Percentiles rank a stretch among this genome's conserved stretches.
phyloP scores from a whole-genome alignment of 2,113 vertebrate species.

The Struthio camelus region DNA sequence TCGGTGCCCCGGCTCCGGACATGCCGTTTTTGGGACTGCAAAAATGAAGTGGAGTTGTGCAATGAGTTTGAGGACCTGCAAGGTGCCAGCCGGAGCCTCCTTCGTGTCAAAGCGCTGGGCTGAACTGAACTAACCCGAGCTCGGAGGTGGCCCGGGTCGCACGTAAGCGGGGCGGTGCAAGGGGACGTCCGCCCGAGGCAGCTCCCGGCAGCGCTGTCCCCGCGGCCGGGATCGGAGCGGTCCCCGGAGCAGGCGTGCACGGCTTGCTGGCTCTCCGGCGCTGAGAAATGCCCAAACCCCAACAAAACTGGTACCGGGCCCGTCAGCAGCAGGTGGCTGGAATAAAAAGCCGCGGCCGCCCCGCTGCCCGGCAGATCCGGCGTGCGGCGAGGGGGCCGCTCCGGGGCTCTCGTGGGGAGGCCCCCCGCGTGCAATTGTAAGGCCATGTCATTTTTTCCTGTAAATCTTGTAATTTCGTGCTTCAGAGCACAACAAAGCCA shows the following conservation, averaged over 20 bases:
- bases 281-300: background rate
- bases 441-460: slow-evolving; percentile 29
- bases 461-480: slow-evolving; percentile 78
- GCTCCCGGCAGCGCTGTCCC: too few species aligned
- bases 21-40: too few species aligned
- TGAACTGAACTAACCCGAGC: too few species aligned
- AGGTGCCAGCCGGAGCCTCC: background rate
- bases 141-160: too few species aligned
- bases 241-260: too few species aligned
- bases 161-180: too few species aligned
- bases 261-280: background rate
- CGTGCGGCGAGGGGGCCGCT: background rate
- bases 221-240: too few species aligned
- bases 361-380: background rate
- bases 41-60: too few species aligned
- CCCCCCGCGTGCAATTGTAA: slow-evolving; percentile 16
- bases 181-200: too few species aligned
- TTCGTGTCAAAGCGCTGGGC: background rate
- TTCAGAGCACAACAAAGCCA: slow-evolving; percentile 76
- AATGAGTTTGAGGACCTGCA: accelerated
- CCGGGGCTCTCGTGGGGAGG: background rate
- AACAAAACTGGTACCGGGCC: background rate
- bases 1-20: too few species aligned
- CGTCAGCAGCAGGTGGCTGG: background rate
- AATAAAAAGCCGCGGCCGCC: background rate